These are phyloP conservation scores for Micromussa lordhowensis DNA, from an alignment of 92 coral and sea anemone genomes.

Conservation along the genomic window DNA sequence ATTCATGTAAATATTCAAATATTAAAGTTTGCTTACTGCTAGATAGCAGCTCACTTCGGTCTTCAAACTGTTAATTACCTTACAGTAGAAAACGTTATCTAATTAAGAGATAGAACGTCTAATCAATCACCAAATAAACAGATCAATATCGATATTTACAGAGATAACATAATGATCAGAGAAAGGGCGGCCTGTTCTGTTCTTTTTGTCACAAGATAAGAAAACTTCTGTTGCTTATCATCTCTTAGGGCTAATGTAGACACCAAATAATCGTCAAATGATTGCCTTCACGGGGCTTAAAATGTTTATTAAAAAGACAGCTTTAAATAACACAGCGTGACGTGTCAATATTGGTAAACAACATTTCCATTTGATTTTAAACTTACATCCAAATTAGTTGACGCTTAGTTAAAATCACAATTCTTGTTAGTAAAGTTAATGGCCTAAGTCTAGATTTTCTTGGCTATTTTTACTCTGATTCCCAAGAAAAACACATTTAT, in stretches of 20 bases:
- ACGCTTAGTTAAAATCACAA: not conserved
- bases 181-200: not conserved
- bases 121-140: conserved; percentile 20
- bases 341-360: not conserved
- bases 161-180: not conserved
- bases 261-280: not conserved
- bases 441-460: not conserved
- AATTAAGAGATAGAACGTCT: conserved; percentile 11
- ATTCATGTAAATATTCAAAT: not conserved
- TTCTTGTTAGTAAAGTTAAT: not conserved
- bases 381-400: not conserved
- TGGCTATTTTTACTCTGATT: not conserved
- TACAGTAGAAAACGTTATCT: conserved; percentile 5
- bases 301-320: conserved; percentile 7
- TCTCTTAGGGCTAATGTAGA: not conserved
- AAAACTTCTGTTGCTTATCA: not conserved
- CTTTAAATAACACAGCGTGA: conserved; percentile 26
- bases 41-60: not conserved
- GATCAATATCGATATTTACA: not conserved
- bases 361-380: not conserved
- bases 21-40: not conserved
- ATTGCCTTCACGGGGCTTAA: not conserved
- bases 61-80: conserved; percentile 5
- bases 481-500: not conserved
- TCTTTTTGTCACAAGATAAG: not conserved